These are phyloP conservation scores for Tinamus guttatus DNA, from an alignment of 2,113 vertebrate species.

Conservation along the genomic window DNA sequence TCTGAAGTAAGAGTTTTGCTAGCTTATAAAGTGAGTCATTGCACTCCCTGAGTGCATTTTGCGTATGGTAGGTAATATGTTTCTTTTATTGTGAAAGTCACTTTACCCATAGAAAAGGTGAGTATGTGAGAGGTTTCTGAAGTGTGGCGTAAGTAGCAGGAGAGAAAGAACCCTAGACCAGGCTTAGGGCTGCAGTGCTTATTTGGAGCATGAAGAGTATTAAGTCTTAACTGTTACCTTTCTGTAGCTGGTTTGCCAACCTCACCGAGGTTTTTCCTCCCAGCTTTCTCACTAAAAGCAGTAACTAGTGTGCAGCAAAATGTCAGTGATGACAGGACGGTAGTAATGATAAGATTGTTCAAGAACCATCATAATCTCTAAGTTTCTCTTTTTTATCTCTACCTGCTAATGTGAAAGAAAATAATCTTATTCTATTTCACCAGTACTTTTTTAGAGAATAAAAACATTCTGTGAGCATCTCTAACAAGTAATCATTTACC, in stretches of 20 bases:
- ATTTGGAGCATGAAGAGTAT: not conserved
- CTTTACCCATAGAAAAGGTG: not conserved
- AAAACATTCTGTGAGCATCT: not conserved
- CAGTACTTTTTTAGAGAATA: not conserved
- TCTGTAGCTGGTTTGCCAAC: not conserved
- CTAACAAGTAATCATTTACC: not conserved
- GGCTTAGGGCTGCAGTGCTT: not conserved
- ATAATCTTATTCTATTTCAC: not conserved
- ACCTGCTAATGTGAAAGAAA: not conserved
- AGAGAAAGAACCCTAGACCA: not conserved
- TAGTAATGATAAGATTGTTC: not conserved
- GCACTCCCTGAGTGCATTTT: not conserved
- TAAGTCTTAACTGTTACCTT: not conserved
- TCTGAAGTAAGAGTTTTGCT: not conserved
- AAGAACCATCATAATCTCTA: not conserved
- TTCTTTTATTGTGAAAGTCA: not conserved
- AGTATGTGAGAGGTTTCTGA: not conserved
- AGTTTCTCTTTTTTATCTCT: not conserved
- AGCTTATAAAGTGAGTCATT: not conserved
- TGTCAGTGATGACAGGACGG: not conserved
- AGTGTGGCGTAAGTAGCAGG: not conserved
- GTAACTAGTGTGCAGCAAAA: not conserved
- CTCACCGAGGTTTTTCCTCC: not conserved
- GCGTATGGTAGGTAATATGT: not conserved
- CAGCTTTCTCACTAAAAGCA: not conserved